phyloP scores from a whole-genome alignment of 1,140 invertebrate genomes.

The Eupristina koningsbergeri region DNA sequence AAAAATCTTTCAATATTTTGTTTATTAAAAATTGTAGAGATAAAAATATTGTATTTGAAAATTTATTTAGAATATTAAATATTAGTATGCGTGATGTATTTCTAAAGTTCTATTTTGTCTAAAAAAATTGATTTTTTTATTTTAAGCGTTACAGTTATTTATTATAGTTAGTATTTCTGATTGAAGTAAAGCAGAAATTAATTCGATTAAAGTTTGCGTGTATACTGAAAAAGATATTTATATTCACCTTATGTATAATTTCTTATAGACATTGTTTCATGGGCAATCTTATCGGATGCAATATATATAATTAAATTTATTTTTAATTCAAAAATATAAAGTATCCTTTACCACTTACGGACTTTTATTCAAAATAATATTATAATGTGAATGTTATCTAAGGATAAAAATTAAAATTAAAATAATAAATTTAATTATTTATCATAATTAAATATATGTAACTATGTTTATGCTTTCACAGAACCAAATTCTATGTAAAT shows the following conservation, averaged over 20 bases:
- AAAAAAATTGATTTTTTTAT: background rate
- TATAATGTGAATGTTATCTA: too few species aligned
- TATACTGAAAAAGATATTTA: background rate
- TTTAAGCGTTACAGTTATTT: background rate
- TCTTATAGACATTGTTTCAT: slow-evolving; percentile 1
- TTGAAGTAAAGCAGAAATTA: too few species aligned
- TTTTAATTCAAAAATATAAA: background rate
- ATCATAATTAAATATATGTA: too few species aligned
- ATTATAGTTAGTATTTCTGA: background rate
- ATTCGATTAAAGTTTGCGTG: background rate
- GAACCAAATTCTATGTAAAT: too few species aligned
- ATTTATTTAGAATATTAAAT: too few species aligned
- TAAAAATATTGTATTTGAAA: too few species aligned
- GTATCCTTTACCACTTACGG: background rate
- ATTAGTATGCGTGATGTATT: too few species aligned
- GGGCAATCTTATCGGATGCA: background rate
- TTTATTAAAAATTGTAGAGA: too few species aligned
- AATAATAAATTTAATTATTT: too few species aligned
- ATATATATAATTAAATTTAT: background rate
- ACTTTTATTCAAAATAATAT: background rate
- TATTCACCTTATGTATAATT: background rate
- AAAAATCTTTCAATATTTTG: too few species aligned
- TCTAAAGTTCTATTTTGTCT: background rate
- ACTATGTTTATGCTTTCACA: too few species aligned
- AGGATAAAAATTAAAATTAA: too few species aligned